Percentiles rank a stretch among this genome's conserved stretches.
phyloP scores from a whole-genome alignment of 2,113 vertebrate species.

The Spea multiplicata region DNA sequence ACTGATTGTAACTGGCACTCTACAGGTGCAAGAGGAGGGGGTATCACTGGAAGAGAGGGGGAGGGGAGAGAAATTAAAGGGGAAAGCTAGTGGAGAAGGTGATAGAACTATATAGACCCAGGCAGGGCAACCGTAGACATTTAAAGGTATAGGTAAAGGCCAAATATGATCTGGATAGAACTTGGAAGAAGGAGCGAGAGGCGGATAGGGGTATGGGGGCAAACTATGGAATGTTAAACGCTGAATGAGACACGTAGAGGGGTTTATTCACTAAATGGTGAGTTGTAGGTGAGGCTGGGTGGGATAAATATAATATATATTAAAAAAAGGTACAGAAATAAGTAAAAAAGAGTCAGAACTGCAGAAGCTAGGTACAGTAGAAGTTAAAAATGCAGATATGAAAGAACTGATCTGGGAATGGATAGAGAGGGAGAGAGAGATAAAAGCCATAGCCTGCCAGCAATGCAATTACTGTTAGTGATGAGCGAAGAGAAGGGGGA shows the following conservation, averaged over 20 bases:
- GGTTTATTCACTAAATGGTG: no score
- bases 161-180: no score
- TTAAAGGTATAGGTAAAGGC: no score
- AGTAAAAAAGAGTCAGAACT: background rate
- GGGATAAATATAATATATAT: no score
- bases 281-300: no score
- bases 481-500: slow-evolving; percentile 26
- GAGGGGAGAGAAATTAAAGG: background rate
- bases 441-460: slow-evolving; percentile 33
- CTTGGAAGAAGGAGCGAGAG: no score
- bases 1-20: background rate
- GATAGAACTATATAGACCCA: background rate
- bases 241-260: no score
- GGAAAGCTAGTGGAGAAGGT: background rate
- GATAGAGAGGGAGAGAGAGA: slow-evolving; percentile 22
- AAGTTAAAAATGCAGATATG: background rate
- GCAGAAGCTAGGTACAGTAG: slow-evolving; percentile 8
- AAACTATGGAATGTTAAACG: no score
- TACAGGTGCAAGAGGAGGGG: background rate
- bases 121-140: no score
- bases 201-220: no score
- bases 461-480: slow-evolving; percentile 43
- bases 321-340: no score
- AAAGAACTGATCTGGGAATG: slow-evolving; percentile 4
- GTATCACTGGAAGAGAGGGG: background rate